These are phyloP conservation scores for Acleris laterana DNA, from an alignment of 2,888 invertebrate genomes.

Conservation along the genomic window DNA sequence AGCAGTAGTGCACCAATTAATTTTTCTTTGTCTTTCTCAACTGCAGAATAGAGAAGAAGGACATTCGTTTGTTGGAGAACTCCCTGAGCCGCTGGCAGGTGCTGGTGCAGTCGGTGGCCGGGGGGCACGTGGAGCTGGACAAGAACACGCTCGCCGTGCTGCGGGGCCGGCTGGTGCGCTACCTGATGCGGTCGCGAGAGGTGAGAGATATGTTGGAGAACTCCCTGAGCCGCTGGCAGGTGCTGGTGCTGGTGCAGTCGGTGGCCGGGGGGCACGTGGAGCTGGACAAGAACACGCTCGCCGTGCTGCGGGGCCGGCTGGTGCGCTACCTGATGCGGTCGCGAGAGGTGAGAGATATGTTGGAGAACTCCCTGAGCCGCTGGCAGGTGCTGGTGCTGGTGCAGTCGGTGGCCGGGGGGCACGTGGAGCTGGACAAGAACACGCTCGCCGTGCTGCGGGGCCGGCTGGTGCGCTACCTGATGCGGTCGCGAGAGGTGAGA, in stretches of 20 bases:
- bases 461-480: constrained; percentile 95
- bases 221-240: constrained; percentile 95
- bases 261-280: constrained; percentile 93
- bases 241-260: constrained; percentile 94
- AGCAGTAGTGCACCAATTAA: too few relatives aligned
- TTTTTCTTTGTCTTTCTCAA: constrained; percentile 32
- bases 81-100: constrained; percentile 95
- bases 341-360: constrained; percentile 89
- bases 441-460: constrained; percentile 97
- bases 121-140: constrained; percentile 94
- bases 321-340: constrained; percentile 98
- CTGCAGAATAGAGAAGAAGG: constrained; percentile 89
- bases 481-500: constrained; percentile 94
- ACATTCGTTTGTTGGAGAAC: constrained; percentile 94
- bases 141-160: constrained; percentile 96
- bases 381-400: constrained; percentile 96
- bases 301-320: constrained; percentile 94
- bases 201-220: constrained; percentile 92
- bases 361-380: constrained; percentile 94
- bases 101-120: constrained; percentile 94
- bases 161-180: constrained; percentile 95
- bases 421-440: constrained; percentile 95
- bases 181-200: constrained; percentile 97
- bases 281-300: constrained; percentile 96
- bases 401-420: constrained; percentile 93